Evolutionary conservation across 2,797 vertebrate species (phyloP), one percentile per base, ranked within the genome.

Genomic region (Sylvilagus floridanus): DNA sequence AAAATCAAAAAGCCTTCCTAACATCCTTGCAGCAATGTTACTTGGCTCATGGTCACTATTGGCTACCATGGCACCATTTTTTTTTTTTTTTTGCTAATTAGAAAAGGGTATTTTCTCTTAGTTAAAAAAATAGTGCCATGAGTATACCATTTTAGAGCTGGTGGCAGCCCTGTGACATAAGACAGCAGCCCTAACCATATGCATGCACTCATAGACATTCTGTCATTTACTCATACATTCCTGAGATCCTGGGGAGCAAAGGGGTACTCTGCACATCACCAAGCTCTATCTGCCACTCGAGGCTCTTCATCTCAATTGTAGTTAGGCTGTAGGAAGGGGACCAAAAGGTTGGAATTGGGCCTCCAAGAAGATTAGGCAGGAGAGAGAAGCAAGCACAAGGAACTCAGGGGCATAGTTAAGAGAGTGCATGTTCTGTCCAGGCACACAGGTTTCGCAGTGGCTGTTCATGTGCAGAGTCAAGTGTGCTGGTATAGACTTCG

Each of bases 321-420:
- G 62, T 86, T 42, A 93, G 24, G 47, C 1, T 86, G 17, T 81
- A 47, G 22, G 37, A 6, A 17, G 65, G 2, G 35, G n/a, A 42
- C 28, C 60, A 42, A 85, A n/a, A 96, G 90, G 24, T 62, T 72
- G 21, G 17, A 79, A 62, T 63, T 50, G 7, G n/a, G 11, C 4
- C 14, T 90, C 65, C 5, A 78, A 37, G n/a, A 84, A 85, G 57
- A 85, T 24, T 71, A 90, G 62, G 32, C 57, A 94, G 26, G 10
- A 91, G 7, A 72, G 77, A 95, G 54, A 21, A 69, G 11, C n/a
- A 89, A 87, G 26, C 37, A 95, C 19, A 93, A 77, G 57, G 76
- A 91, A 69, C 16, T 71, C 22, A 73, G 42, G 82, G 52, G 2
- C 17, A 69, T 60, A 68, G 22, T 81, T 16, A 84, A 69, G 30